Conservation (phyloP, 2,888 invertebrate genomes). For the Camponotus fellah region DNA sequence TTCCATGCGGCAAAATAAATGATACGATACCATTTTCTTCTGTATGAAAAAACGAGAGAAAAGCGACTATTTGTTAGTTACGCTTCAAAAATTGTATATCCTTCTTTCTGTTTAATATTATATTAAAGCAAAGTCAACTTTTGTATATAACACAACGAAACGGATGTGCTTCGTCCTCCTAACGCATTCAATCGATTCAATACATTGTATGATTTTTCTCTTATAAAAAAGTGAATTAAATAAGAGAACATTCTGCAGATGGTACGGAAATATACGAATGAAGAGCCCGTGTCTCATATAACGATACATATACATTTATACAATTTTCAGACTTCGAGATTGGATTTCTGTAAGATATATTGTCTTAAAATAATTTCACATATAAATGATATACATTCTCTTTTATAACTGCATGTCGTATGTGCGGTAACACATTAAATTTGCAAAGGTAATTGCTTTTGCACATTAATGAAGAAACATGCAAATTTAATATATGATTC, state of each 20-base stretch:
- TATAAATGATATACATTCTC: background rate
- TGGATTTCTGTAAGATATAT: background rate
- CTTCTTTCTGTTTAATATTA: background rate
- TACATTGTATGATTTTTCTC: background rate
- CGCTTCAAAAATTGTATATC: background rate
- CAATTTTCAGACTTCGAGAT: background rate
- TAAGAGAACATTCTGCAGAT: background rate
- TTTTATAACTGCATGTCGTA: background rate
- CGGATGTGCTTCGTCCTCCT: background rate
- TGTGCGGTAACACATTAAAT: background rate
- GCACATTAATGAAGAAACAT: slow-evolving; percentile 11
- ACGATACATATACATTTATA: background rate
- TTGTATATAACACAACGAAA: background rate
- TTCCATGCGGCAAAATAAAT: background rate
- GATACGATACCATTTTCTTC: background rate
- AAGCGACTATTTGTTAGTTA: background rate
- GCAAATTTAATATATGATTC: background rate
- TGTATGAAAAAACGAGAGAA: background rate
- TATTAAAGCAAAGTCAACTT: background rate
- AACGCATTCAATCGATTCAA: background rate
- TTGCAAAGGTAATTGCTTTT: background rate
- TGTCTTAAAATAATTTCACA: background rate
- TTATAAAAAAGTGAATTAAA: background rate
- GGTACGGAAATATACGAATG: background rate
- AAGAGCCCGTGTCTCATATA: background rate